phyloP scores from a whole-genome alignment of 2,888 invertebrate species.

The Schizotus pectinicornis region DNA sequence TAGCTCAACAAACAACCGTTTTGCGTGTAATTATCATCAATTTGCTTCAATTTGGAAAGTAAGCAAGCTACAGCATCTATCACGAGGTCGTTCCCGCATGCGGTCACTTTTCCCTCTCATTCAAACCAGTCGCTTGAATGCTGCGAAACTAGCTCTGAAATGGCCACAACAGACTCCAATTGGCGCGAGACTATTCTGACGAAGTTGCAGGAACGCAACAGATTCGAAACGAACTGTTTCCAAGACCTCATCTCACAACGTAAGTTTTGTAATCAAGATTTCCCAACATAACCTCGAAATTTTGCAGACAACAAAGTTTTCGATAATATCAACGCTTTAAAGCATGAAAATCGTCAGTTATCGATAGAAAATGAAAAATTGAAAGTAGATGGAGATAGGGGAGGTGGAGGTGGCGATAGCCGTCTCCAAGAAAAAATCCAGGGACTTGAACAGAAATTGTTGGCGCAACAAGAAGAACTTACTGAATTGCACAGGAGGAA shows the following conservation, averaged over 20 bases:
- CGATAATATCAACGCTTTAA: slow-evolving; percentile 80
- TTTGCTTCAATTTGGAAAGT: background rate
- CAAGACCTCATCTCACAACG: slow-evolving; percentile 82
- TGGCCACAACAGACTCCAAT: slow-evolving; percentile 50
- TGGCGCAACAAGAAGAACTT: slow-evolving; percentile 89
- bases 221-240: slow-evolving; percentile 75
- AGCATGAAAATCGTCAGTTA: slow-evolving; percentile 83
- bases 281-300: slow-evolving; percentile 20
- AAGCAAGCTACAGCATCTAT: background rate
- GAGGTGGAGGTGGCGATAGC: slow-evolving; percentile 51
- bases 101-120: background rate
- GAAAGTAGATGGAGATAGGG: slow-evolving; percentile 62
- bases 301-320: slow-evolving; percentile 80
- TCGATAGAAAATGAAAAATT: slow-evolving; percentile 86
- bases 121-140: background rate
- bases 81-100: slow-evolving; percentile 5
- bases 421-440: slow-evolving; percentile 63
- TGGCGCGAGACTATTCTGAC: slow-evolving; percentile 77
- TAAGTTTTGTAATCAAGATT: slow-evolving; percentile 61
- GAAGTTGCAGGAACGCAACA: slow-evolving; percentile 77
- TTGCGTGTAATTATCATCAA: background rate
- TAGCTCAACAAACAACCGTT: background rate
- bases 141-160: slow-evolving; percentile 12
- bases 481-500: slow-evolving; percentile 87
- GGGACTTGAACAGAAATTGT: slow-evolving; percentile 83